Percentiles rank a stretch among this genome's conserved stretches.
These are phyloP conservation scores for Drosophila elegans DNA, from an alignment of 1,140 invertebrate genomes.

Conservation along the genomic window DNA sequence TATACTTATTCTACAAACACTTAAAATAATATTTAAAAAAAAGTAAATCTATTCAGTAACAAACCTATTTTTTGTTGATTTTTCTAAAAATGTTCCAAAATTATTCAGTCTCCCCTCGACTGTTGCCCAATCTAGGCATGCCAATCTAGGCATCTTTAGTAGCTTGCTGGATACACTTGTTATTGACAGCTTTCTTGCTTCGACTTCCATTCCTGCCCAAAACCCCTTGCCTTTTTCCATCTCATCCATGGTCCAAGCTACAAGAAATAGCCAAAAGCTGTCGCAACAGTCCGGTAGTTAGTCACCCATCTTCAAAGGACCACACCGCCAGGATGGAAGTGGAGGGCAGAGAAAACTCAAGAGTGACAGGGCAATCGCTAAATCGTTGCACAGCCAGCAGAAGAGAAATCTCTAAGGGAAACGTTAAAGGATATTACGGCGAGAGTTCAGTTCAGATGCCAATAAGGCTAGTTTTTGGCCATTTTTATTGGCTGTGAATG, in stretches of 20 bases:
- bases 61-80: too few relatives aligned
- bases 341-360: conserved; percentile 8
- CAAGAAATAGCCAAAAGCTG: conserved; percentile 62
- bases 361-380: conserved; percentile 62
- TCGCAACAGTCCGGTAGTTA: conserved; percentile 66
- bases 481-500: conserved; percentile 68
- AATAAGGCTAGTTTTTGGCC: conserved; percentile 70
- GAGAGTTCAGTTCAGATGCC: conserved; percentile 44
- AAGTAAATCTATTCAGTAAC: too few relatives aligned
- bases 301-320: conserved; percentile 64
- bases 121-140: conserved; percentile 29
- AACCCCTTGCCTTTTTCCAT: neutral
- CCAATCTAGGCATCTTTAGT: conserved; percentile 38
- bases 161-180: conserved; percentile 69
- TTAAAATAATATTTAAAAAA: too few relatives aligned
- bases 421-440: conserved; percentile 68
- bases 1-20: too few relatives aligned
- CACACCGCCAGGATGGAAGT: conserved; percentile 23
- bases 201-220: conserved; percentile 13
- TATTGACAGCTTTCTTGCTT: conserved; percentile 78
- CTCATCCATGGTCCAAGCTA: conserved; percentile 14
- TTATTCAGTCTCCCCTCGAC: conserved; percentile 19
- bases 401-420: conserved; percentile 43
- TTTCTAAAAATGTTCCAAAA: neutral
- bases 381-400: conserved; percentile 45